Conservation (phyloP, 2,797 vertebrate genomes). For the Myripristis murdjan region DNA sequence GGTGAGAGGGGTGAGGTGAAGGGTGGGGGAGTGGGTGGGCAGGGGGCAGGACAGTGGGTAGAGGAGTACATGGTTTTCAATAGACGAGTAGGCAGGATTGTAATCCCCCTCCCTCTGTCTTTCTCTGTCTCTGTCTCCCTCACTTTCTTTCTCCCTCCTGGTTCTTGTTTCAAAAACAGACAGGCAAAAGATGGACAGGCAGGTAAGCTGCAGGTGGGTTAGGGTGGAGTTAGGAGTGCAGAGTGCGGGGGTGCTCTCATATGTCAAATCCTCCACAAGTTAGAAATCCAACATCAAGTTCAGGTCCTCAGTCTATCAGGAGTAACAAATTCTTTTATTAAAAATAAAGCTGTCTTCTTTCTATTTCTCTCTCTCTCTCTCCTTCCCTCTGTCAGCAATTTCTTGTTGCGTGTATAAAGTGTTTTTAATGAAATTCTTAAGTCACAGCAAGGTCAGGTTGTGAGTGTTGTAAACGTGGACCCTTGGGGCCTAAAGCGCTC, state of each 20-base stretch:
- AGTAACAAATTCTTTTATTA: not conserved
- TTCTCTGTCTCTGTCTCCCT: conserved; percentile 19
- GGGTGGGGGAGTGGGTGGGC: conserved; percentile 34
- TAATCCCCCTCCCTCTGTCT: conserved; percentile 22
- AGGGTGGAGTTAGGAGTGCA: conserved; percentile 20
- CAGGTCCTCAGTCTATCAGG: not conserved
- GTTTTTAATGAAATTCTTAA: conserved; percentile 52
- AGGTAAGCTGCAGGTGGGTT: conserved; percentile 31
- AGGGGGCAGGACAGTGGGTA: conserved; percentile 48
- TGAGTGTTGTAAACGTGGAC: conserved; percentile 48
- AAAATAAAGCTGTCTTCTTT: conserved; percentile 6
- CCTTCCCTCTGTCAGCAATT: conserved; percentile 3
- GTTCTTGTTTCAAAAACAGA: conserved; percentile 55
- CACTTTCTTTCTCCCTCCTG: not conserved
- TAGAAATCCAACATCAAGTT: not conserved
- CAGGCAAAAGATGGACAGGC: conserved; percentile 63
- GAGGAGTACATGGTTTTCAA: conserved; percentile 63
- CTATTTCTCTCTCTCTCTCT: not conserved
- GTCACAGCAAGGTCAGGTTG: conserved; percentile 45
- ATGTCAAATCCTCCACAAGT: conserved; percentile 29
- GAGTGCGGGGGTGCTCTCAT: conserved; percentile 31
- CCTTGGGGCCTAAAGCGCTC: conserved; percentile 37
- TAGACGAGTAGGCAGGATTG: conserved; percentile 51
- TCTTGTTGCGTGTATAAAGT: conserved; percentile 19
- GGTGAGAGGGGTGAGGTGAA: conserved; percentile 59